These are phyloP conservation scores for Amniataba percoides DNA, from an alignment of 2,797 vertebrate species.

Conservation along the genomic window DNA sequence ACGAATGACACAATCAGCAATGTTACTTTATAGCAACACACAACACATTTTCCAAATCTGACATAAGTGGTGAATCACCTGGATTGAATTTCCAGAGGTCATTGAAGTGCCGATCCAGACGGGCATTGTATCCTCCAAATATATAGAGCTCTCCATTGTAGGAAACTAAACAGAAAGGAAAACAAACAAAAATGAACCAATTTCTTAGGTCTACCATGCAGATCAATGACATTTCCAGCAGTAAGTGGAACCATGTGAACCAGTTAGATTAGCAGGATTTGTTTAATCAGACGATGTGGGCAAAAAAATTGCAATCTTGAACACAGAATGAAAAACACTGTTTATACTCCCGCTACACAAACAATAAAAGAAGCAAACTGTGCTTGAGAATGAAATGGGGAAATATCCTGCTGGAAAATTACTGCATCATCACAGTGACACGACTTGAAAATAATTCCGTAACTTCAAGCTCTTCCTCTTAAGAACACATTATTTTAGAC, in stretches of 20 bases:
- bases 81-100: conserved; percentile 99
- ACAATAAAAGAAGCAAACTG: conserved; percentile 18
- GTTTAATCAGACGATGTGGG: background rate
- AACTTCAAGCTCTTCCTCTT: background rate
- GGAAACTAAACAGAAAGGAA: conserved; percentile 85
- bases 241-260: conserved; percentile 6
- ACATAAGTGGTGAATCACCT: conserved; percentile 82
- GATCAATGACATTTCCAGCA: conserved; percentile 24
- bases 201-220: background rate
- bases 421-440: conserved; percentile 9
- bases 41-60: background rate
- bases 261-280: conserved; percentile 9
- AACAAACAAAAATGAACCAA: background rate
- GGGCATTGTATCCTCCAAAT: conserved; percentile 98
- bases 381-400: conserved; percentile 2
- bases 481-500: background rate
- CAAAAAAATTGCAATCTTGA: conserved; percentile 7
- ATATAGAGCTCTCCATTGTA: conserved; percentile 97
- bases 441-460: background rate
- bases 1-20: background rate
- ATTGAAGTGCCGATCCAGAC: conserved; percentile 96
- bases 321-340: background rate
- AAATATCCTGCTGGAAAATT: conserved; percentile 2
- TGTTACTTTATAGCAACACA: background rate
- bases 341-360: conserved; percentile 3